These are phyloP conservation scores for Theonella swinhoei DNA, from an alignment of 37 sponge, comb jelly and placozoan species.

Conservation along the genomic window DNA sequence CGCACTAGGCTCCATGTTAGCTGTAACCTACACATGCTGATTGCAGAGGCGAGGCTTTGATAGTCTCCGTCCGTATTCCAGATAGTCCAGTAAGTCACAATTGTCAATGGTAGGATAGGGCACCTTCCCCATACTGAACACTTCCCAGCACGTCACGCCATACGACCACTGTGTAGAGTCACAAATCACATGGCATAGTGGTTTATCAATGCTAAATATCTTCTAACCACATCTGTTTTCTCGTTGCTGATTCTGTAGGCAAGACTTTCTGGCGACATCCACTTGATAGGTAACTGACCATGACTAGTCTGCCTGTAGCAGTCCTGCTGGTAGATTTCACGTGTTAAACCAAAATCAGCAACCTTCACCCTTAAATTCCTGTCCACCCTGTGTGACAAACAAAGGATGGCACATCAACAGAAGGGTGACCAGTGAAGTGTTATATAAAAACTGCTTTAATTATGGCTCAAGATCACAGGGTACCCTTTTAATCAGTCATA, in stretches of 20 bases:
- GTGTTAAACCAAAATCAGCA: slow-evolving; percentile 56
- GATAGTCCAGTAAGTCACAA: slow-evolving; percentile 19
- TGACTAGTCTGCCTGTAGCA: slow-evolving; percentile 38
- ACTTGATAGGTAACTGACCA: slow-evolving; percentile 52
- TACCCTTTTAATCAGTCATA: too few species aligned
- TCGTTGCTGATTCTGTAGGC: slow-evolving; percentile 51
- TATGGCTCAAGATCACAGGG: too few species aligned
- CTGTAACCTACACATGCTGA: not conserved
- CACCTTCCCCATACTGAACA: slow-evolving; percentile 19
- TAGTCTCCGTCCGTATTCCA: slow-evolving; percentile 26
- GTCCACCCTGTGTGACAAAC: slow-evolving; percentile 18
- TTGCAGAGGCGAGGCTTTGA: slow-evolving; percentile 11
- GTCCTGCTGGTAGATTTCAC: slow-evolving; percentile 51
- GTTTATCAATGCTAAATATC: not conserved
- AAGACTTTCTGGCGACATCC: slow-evolving; percentile 64
- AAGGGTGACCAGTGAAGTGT: too few species aligned
- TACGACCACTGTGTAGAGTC: slow-evolving; percentile 23
- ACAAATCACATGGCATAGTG: not conserved
- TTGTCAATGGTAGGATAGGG: slow-evolving; percentile 31
- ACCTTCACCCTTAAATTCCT: slow-evolving; percentile 43
- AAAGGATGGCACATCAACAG: too few species aligned
- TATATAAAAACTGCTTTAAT: too few species aligned
- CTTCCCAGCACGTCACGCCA: slow-evolving; percentile 50
- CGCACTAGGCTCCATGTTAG: too few species aligned
- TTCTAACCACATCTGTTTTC: slow-evolving; percentile 58